phyloP scores from a whole-genome alignment of 2,888 invertebrate species.

The Halictus ligatus region DNA sequence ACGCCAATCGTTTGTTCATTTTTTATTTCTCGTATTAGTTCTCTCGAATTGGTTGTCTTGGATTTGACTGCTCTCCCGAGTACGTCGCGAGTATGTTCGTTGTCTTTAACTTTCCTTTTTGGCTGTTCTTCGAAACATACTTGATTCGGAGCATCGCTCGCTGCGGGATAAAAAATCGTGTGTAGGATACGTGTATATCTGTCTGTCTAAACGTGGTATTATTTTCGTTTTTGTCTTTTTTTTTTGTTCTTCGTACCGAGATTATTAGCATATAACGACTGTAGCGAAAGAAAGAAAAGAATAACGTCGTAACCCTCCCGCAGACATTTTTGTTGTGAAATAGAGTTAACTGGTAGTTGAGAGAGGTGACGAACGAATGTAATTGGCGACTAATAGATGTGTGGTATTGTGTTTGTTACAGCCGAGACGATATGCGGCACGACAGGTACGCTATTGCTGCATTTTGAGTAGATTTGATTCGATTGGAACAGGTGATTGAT shows the following conservation, averaged over 20 bases:
- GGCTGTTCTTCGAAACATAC: too few species aligned
- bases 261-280: slow-evolving; percentile 65
- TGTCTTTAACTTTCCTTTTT: too few species aligned
- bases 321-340: slow-evolving; percentile 65
- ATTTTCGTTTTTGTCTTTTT: slow-evolving; percentile 12
- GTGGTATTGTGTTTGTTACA: slow-evolving; percentile 83
- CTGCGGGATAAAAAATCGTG: slow-evolving; percentile 6
- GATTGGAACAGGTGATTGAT: slow-evolving; percentile 83
- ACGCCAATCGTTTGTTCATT: slow-evolving; percentile 19
- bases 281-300: slow-evolving; percentile 55
- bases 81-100: slow-evolving; percentile 49
- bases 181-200: background rate
- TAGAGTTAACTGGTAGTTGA: slow-evolving; percentile 71
- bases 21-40: slow-evolving; percentile 48
- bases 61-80: slow-evolving; percentile 76
- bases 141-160: slow-evolving; percentile 19
- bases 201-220: slow-evolving; percentile 18
- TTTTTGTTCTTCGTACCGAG: slow-evolving; percentile 10
- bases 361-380: slow-evolving; percentile 55
- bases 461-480: slow-evolving; percentile 82
- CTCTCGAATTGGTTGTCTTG: slow-evolving; percentile 75
- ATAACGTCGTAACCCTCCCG: slow-evolving; percentile 63
- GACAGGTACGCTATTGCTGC: slow-evolving; percentile 84
- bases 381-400: slow-evolving; percentile 79
- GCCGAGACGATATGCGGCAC: slow-evolving; percentile 84